Conservation (phyloP, 2,888 invertebrate species). For the Mesorhabditis belari region DNA sequence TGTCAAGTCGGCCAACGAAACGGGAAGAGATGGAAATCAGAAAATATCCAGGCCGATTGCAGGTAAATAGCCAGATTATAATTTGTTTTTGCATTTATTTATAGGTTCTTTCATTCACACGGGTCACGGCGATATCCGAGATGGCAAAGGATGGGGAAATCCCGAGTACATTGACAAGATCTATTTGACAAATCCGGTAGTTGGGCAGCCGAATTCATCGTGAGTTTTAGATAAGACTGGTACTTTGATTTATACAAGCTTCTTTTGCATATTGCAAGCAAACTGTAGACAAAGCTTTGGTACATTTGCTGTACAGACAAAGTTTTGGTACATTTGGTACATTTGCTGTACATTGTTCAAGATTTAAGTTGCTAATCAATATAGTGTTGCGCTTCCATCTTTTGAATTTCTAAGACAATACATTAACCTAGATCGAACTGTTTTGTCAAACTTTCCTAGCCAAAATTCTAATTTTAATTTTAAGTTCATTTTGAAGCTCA, state of each 20-base stretch:
- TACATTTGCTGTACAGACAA: no score
- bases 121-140: slow-evolving; percentile 54
- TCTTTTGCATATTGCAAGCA: no score
- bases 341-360: no score
- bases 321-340: neutral
- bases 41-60: neutral
- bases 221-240: slow-evolving; percentile 2
- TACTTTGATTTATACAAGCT: no score
- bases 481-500: no score
- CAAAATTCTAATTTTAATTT: no score
- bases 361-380: no score
- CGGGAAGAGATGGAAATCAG: neutral
- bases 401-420: no score
- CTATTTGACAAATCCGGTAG: slow-evolving; percentile 46
- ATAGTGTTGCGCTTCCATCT: no score
- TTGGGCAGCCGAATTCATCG: slow-evolving; percentile 22
- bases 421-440: no score
- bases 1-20: slow-evolving; percentile 12
- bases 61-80: neutral
- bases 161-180: slow-evolving; percentile 67
- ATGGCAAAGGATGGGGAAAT: slow-evolving; percentile 71
- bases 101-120: slow-evolving; percentile 72
- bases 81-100: neutral
- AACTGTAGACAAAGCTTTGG: no score
- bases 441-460: no score